phyloP scores from a whole-genome alignment of 2,888 invertebrate genomes.

The Pandemis corylana region DNA sequence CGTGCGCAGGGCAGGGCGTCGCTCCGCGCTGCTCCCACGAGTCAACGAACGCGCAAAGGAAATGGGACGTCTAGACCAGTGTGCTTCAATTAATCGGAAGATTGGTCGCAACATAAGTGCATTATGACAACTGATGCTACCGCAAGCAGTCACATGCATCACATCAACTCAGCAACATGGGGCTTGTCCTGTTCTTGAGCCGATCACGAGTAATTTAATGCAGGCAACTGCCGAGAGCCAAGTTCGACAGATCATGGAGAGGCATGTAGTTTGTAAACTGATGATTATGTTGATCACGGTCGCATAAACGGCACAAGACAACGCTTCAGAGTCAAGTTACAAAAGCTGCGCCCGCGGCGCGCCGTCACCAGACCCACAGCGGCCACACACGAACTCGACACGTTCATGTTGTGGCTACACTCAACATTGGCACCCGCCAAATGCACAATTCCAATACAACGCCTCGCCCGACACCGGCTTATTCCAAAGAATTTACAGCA shows the following conservation, averaged over 20 bases:
- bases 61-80: slow-evolving; percentile 62
- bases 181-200: not conserved
- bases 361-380: slow-evolving; percentile 37
- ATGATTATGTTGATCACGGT: slow-evolving; percentile 13
- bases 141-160: not conserved
- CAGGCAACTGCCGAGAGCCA: not conserved
- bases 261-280: not conserved
- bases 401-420: slow-evolving; percentile 40
- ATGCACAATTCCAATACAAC: slow-evolving; percentile 30
- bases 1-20: slow-evolving; percentile 38
- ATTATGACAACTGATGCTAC: slow-evolving; percentile 10
- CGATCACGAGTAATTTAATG: not conserved
- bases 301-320: slow-evolving; percentile 15
- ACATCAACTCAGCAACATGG: not conserved
- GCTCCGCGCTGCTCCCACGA: slow-evolving; percentile 45
- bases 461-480: slow-evolving; percentile 13
- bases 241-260: not conserved
- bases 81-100: slow-evolving; percentile 53
- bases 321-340: slow-evolving; percentile 27
- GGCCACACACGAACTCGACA: slow-evolving; percentile 36
- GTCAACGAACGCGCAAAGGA: slow-evolving; percentile 66
- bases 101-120: slow-evolving; percentile 44
- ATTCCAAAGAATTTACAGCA: slow-evolving; percentile 34
- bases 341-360: slow-evolving; percentile 30
- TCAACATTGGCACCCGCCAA: slow-evolving; percentile 4